Percentiles rank a stretch among this genome's conserved stretches.
Evolutionary conservation across 2,797 vertebrate species (phyloP).

Genomic region (Gallinago stenura): DNA sequence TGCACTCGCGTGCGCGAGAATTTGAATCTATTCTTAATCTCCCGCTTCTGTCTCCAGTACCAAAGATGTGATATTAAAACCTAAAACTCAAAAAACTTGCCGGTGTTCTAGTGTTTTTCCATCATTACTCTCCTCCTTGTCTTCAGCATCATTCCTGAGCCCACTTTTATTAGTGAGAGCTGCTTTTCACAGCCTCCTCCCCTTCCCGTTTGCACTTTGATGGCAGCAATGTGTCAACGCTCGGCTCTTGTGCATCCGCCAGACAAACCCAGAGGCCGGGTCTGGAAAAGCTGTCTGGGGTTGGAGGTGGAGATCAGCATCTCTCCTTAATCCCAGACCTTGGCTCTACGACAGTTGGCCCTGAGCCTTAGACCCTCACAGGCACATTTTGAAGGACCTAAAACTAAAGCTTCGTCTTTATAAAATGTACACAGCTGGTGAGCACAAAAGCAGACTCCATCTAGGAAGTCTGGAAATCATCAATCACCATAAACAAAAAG

Average conservation of each 20-base stretch:
- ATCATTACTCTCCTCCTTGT: background rate
- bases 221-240: accelerated
- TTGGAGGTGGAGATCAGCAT: background rate
- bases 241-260: background rate
- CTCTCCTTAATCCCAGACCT: background rate
- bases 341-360: background rate
- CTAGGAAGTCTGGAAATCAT: background rate
- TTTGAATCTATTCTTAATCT: background rate
- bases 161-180: background rate
- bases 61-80: conserved; percentile 52
- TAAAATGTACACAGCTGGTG: accelerated
- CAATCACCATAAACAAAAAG: background rate
- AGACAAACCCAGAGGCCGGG: background rate
- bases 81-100: background rate
- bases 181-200: background rate
- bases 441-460: background rate
- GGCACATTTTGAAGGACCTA: background rate
- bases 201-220: background rate
- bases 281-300: background rate
- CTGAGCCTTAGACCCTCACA: background rate
- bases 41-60: background rate
- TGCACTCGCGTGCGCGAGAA: accelerated
- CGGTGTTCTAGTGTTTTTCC: conserved; percentile 6
- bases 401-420: background rate
- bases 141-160: background rate